phyloP scores from a whole-genome alignment of 1,140 invertebrate genomes.

The Whitmania pigra region DNA sequence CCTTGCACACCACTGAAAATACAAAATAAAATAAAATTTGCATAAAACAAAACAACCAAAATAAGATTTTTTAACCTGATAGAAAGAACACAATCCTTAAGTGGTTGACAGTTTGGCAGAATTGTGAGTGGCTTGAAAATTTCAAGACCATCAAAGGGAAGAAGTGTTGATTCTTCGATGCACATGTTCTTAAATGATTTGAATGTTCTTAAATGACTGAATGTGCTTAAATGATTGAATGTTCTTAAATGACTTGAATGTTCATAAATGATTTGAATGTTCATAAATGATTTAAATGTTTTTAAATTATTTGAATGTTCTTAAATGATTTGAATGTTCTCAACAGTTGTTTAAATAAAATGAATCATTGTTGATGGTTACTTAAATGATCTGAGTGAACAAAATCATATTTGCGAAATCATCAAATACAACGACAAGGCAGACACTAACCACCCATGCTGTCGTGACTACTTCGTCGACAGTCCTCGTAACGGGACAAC shows the following conservation, averaged over 20 bases:
- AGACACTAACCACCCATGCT: conserved; percentile 37
- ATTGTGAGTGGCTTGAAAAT: conserved; percentile 49
- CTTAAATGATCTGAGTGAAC: too few species aligned
- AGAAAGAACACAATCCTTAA: conserved; percentile 59
- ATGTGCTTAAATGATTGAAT: too few species aligned
- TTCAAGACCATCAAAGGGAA: conserved; percentile 50
- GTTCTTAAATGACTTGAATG: too few species aligned
- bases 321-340: too few species aligned
- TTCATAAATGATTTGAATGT: too few species aligned
- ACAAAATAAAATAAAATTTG: not conserved
- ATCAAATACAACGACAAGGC: not conserved
- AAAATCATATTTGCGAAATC: too few species aligned
- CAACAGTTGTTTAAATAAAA: too few species aligned
- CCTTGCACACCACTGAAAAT: not conserved
- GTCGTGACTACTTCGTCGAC: conserved; percentile 39
- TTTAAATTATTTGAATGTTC: conserved; percentile 22
- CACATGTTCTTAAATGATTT: conserved; percentile 43
- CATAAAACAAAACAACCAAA: conserved; percentile 12
- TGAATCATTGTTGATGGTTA: too few species aligned
- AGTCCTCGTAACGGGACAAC: conserved; percentile 32
- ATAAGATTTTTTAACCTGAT: conserved; percentile 45
- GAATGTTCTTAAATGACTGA: too few species aligned
- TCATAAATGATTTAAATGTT: conserved; percentile 29
- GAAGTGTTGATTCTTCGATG: conserved; percentile 48
- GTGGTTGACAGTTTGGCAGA: conserved; percentile 44